Percentiles rank a stretch among this genome's conserved stretches.
Conservation (phyloP, 1,140 invertebrate genomes). For the Procambarus clarkii region DNA sequence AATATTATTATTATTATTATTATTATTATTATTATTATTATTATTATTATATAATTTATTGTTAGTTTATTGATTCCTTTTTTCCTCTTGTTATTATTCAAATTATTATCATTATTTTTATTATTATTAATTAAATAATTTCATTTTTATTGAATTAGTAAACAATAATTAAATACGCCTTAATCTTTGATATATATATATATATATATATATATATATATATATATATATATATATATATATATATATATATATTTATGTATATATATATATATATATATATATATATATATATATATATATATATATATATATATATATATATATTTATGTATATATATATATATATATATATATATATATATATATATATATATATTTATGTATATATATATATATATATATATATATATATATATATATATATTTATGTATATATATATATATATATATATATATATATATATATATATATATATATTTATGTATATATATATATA, state of each 20-base stretch:
- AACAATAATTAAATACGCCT: too few relatives aligned
- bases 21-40: too few relatives aligned
- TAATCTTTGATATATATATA: too few relatives aligned
- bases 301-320: conserved; percentile 33
- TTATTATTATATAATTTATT: too few relatives aligned
- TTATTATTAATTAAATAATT: too few relatives aligned
- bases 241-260: conserved; percentile 32
- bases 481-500: conserved; percentile 11
- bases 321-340: conserved; percentile 18
- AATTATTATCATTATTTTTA: too few relatives aligned
- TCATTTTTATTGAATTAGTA: too few relatives aligned
- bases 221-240: conserved; percentile 21
- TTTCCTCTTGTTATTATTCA: too few relatives aligned
- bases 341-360: conserved; percentile 47
- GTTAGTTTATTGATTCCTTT: too few relatives aligned
- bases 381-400: background rate
- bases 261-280: conserved; percentile 8
- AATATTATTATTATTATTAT: too few relatives aligned
- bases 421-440: conserved; percentile 45
- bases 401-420: conserved; percentile 31
- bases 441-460: conserved; percentile 52
- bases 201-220: conserved; percentile 19
- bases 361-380: conserved; percentile 26
- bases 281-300: conserved; percentile 22
- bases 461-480: conserved; percentile 22